phyloP scores from a whole-genome alignment of 2,113 vertebrate genomes.

The Podocnemis expansa region DNA sequence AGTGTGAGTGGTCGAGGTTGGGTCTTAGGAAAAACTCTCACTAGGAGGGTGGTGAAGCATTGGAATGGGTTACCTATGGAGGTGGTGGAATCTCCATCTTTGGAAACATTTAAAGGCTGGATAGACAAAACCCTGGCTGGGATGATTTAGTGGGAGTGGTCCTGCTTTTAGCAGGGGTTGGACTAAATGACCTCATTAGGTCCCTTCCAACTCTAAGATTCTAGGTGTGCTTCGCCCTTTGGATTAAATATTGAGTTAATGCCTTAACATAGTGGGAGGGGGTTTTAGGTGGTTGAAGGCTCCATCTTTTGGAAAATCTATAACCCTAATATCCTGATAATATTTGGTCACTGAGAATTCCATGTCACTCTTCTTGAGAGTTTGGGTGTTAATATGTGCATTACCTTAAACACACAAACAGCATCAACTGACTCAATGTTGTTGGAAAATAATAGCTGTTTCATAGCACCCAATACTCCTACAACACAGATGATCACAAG shows the following conservation, averaged over 20 bases:
- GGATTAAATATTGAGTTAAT: accelerated
- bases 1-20: no score
- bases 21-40: no score
- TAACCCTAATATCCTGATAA: background rate
- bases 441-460: background rate
- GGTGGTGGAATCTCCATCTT: no score
- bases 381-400: background rate
- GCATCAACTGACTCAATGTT: background rate
- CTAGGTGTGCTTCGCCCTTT: accelerated
- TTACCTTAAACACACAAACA: background rate
- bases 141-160: no score
- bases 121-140: no score
- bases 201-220: no score
- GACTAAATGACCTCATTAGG: no score
- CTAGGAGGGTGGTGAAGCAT: no score
- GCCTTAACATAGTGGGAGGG: background rate
- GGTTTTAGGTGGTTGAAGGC: background rate
- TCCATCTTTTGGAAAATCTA: background rate
- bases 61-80: no score
- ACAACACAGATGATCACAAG: background rate
- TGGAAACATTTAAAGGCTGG: no score
- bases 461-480: background rate
- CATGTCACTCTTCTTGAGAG: background rate
- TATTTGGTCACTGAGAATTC: background rate
- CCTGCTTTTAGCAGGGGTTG: no score